Base-by-base conservation (phyloP, 2,113 vertebrate species). In the Embiotoca jacksoni region DNA sequence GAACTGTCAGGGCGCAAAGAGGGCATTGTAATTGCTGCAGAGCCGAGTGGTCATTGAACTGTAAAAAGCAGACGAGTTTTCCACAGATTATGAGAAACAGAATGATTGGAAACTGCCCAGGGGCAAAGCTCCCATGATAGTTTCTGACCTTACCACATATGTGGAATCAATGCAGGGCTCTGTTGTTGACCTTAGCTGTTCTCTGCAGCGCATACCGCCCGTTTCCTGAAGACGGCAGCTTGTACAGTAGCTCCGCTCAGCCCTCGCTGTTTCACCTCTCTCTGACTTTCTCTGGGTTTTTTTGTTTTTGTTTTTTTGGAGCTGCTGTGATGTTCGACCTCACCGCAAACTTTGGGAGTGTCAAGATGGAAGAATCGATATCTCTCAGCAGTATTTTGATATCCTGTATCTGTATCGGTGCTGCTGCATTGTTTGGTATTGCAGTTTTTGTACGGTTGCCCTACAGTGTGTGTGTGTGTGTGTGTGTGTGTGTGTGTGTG, bases 41-140 rank as follows among this genome's bases (percentile, higher is more conserved):
- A 85, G 85, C 80, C 37, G 81, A 90, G 78, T 66, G 85, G 70
- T 59, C 89, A 84, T 68, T 93, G 89, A 88, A 83, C 85, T 85
- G 88, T 83, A 84, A 92, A 87, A 81, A 84, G 50, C 69, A 75
- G 83, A 64, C 41, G 75, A 74, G 78, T 86, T 92, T 90, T 85
- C 83, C 92, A 92, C 77, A 74, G 82, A 90, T 90, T 88, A 89
- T 63, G 76, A 91, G 85, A 88, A 90, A 73, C 75, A 58, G 81
- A 83, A 76, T 71, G 60, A 82, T 79, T 89, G 86, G 86, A 88
- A 82, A 82, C 16, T 70, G 87, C 92, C 86, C 67, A 58, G 54
- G 85, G 88, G 81, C 83, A 75, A 89, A 83, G 88, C 89, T 89
- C 89, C 81, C 81, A 84, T 84, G 79, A 88, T 85, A 23, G 83